phyloP scores from a whole-genome alignment of 2,113 vertebrate species.

The Aplodontia rufa region DNA sequence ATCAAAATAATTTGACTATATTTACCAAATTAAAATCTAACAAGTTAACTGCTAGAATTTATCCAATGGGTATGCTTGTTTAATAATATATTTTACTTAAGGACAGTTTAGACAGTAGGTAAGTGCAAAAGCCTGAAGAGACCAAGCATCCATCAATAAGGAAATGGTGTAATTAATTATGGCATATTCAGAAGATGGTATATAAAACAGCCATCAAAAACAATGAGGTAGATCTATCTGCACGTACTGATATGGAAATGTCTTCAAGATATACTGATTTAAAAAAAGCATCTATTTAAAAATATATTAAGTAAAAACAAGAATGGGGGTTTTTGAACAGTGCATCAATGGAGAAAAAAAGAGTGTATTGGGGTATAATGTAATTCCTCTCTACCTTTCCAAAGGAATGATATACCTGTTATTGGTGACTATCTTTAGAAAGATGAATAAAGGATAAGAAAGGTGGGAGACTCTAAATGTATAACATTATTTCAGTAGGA shows the following conservation, averaged over 20 bases:
- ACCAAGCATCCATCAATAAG: background rate
- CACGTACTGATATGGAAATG: background rate
- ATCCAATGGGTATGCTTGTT: background rate
- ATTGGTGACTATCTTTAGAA: background rate
- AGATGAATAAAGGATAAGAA: background rate
- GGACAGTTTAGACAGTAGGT: background rate
- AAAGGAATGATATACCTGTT: background rate
- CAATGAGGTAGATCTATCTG: background rate
- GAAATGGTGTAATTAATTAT: background rate
- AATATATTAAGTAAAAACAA: background rate
- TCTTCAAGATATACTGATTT: background rate
- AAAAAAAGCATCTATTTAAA: background rate
- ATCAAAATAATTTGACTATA: background rate
- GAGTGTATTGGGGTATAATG: no score
- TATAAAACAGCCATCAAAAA: background rate
- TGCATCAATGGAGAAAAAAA: background rate
- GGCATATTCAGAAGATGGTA: background rate
- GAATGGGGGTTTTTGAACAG: background rate
- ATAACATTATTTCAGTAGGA: constrained; percentile 13
- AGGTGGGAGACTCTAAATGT: background rate
- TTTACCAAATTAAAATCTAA: background rate
- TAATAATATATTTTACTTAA: background rate
- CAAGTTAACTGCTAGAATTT: background rate
- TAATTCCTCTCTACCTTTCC: background rate
- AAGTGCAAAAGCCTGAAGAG: background rate